Evolutionary conservation across 2,113 vertebrate genomes (phyloP).

Genomic region (Muntiacus muntjak): DNA sequence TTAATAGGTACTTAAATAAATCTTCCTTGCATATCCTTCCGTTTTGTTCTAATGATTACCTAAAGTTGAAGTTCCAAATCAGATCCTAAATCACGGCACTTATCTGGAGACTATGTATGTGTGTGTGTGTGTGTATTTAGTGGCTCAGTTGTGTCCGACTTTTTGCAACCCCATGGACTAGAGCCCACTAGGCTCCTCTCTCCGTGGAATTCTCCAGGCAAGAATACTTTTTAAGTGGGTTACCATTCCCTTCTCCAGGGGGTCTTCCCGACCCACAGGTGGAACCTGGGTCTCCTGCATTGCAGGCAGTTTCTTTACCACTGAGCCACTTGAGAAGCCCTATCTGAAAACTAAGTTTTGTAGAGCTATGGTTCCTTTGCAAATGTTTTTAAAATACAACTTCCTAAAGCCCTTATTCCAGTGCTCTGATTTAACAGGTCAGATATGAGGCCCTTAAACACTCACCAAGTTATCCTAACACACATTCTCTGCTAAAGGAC

Average conservation of each 20-base stretch:
- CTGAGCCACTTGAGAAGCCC: background rate
- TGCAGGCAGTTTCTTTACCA: background rate
- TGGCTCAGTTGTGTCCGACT: background rate
- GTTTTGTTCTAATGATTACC: background rate
- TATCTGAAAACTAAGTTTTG: background rate
- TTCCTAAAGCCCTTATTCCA: background rate
- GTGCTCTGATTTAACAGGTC: background rate
- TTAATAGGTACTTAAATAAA: background rate
- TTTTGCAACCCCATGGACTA: background rate
- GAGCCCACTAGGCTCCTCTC: background rate
- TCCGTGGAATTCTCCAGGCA: background rate
- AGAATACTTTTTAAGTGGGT: no score
- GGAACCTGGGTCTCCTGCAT: background rate
- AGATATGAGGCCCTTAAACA: background rate
- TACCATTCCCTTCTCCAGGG: background rate
- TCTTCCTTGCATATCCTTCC: background rate
- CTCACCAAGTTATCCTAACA: background rate
- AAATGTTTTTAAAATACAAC: constrained; percentile 1
- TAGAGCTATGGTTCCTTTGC: background rate
- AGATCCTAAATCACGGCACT: background rate
- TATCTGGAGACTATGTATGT: background rate
- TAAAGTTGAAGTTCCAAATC: constrained; percentile 27
- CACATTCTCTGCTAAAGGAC: background rate
- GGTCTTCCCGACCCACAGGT: background rate
- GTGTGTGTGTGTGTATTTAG: background rate